A percentile compares a stretch with the other conserved stretches of the same genome.
These are phyloP conservation scores for Synanthedon formicaeformis DNA, from an alignment of 2,888 invertebrate species.

Conservation along the genomic window DNA sequence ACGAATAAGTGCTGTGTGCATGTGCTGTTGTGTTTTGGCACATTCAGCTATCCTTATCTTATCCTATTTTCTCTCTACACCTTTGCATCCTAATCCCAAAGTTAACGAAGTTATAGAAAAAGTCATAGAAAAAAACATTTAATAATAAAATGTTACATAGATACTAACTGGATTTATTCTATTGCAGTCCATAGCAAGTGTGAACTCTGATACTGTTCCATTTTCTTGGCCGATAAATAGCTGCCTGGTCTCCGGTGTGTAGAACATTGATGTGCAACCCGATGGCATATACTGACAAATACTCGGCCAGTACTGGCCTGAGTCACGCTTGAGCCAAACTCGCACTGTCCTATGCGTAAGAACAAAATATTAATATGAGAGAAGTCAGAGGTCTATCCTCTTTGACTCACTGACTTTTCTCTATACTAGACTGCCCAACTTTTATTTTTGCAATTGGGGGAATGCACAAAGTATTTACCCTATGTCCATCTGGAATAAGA, in stretches of 20 bases:
- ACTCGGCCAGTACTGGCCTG: slow-evolving; percentile 99
- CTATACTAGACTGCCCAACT: no score
- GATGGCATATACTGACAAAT: slow-evolving; percentile 96
- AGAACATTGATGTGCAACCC: slow-evolving; percentile 90
- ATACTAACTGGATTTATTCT: slow-evolving; percentile 80
- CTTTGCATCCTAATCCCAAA: not conserved
- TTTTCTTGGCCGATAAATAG: slow-evolving; percentile 96
- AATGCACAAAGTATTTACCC: no score
- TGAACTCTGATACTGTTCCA: slow-evolving; percentile 91
- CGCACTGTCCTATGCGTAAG: slow-evolving; percentile 81
- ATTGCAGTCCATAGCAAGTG: slow-evolving; percentile 93
- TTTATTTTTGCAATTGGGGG: no score
- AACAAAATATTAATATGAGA: not conserved
- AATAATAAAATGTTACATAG: not conserved
- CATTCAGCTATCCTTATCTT: not conserved
- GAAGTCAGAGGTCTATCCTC: no score
- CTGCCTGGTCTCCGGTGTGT: slow-evolving; percentile 87
- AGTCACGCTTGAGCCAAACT: slow-evolving; percentile 97
- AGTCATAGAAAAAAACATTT: not conserved
- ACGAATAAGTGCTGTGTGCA: no score
- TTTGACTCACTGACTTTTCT: no score
- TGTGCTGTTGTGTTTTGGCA: no score
- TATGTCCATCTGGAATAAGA: no score
- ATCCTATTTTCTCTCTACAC: not conserved
- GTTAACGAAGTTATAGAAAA: no score